A percentile compares a stretch with the other conserved stretches of the same genome.
These are phyloP conservation scores for Oncorhynchus mykiss DNA, from an alignment of 2,113 vertebrate species.

Conservation along the genomic window DNA sequence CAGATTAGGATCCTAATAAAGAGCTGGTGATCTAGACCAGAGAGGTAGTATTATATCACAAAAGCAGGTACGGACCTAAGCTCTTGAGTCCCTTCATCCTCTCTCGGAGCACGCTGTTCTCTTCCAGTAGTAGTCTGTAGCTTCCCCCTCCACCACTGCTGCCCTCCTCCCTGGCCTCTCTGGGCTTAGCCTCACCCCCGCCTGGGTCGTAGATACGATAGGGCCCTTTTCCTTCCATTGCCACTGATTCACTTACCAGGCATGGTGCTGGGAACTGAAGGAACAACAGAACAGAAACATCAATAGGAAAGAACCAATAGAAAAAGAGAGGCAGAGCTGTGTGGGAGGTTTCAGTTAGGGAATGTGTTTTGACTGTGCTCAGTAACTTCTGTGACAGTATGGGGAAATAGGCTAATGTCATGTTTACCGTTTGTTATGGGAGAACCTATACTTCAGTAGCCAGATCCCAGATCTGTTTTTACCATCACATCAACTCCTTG, in stretches of 20 bases:
- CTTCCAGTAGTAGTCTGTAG: conserved; percentile 87
- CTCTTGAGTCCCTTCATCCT: conserved; percentile 95
- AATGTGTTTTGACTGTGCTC: no score
- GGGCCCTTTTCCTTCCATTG: conserved; percentile 93
- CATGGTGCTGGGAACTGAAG: conserved; percentile 63
- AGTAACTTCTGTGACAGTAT: no score
- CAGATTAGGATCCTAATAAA: no score
- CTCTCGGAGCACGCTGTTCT: conserved; percentile 88
- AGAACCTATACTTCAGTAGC: no score
- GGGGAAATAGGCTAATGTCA: no score
- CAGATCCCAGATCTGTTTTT: no score
- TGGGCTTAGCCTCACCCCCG: conserved; percentile 77
- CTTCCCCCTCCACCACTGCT: conserved; percentile 61
- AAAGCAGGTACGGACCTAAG: conserved; percentile 77
- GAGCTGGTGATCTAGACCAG: no score
- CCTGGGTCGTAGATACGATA: conserved; percentile 98
- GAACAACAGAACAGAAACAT: conserved; percentile 1
- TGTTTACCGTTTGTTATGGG: no score
- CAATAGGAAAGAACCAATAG: neutral
- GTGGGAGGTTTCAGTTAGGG: neutral
- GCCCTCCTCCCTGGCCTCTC: conserved; percentile 73
- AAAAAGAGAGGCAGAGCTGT: neutral
- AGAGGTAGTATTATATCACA: no score
- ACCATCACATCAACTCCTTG: no score
- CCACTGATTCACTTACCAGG: conserved; percentile 61